Conservation (phyloP, 2,113 vertebrate genomes). For the Tympanuchus pallidicinctus region DNA sequence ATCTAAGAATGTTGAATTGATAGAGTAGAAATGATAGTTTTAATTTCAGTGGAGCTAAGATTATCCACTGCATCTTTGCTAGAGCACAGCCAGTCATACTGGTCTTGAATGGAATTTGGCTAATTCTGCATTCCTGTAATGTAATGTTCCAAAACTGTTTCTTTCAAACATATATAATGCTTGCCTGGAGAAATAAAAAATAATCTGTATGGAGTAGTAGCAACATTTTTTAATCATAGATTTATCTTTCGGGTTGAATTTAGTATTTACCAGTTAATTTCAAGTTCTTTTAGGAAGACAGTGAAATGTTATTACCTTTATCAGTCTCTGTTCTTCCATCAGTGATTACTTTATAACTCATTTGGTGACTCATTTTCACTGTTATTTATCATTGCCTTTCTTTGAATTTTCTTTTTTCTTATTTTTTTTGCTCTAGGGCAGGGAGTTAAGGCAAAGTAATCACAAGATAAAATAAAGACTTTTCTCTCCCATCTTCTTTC, state of each 20-base stretch:
- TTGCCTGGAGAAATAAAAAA: background rate
- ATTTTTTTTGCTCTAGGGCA: background rate
- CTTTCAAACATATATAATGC: background rate
- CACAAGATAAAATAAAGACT: constrained; percentile 37
- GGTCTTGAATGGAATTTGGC: background rate
- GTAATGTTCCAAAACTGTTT: constrained; percentile 6
- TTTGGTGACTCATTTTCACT: constrained; percentile 26
- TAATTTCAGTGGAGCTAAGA: background rate
- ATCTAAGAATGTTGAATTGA: background rate
- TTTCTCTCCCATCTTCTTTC: constrained; percentile 15
- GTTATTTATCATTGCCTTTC: constrained; percentile 17
- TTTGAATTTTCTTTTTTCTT: background rate
- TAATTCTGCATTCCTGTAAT: background rate
- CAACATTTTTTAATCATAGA: background rate
- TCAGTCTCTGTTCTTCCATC: constrained; percentile 27
- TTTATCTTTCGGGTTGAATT: constrained; percentile 12
- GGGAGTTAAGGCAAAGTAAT: constrained; percentile 27
- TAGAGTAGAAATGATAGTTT: background rate
- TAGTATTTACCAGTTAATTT: constrained; percentile 52
- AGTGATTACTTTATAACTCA: background rate
- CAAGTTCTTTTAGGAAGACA: constrained; percentile 19
- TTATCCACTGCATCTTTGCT: background rate
- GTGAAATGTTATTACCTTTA: constrained; percentile 30
- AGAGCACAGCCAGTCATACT: background rate
- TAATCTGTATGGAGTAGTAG: background rate